Evolutionary conservation across 2,113 vertebrate species (phyloP).

Genomic region (Paraplagusia blochii): DNA sequence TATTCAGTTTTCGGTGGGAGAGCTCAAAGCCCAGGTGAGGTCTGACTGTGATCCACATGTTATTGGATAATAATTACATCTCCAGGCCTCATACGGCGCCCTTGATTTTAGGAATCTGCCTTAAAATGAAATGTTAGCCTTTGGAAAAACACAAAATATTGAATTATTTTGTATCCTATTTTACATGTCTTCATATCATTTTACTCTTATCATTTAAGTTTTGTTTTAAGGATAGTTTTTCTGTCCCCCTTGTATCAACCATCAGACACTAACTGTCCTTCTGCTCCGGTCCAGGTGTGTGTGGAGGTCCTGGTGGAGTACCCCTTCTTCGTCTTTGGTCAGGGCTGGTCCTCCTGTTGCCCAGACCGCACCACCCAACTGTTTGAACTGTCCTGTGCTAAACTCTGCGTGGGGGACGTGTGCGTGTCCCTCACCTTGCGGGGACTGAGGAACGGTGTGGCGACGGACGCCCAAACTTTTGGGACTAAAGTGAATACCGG

Average conservation of each 20-base stretch:
- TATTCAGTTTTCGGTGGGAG: conserved; percentile 96
- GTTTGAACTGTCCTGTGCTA: conserved; percentile 95
- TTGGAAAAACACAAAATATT: no score
- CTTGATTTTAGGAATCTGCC: no score
- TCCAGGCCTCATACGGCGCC: no score
- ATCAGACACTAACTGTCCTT: conserved; percentile 13
- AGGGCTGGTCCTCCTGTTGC: conserved; percentile 98
- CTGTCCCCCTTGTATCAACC: no score
- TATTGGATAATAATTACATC: no score
- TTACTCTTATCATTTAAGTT: no score
- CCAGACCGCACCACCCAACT: conserved; percentile 95
- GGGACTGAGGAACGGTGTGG: conserved; percentile 87
- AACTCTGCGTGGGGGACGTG: conserved; percentile 96
- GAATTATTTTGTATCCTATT: no score
- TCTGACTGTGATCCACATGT: background rate
- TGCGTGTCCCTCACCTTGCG: conserved; percentile 97
- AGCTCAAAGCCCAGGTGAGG: conserved; percentile 95
- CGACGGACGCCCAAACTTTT: conserved; percentile 78
- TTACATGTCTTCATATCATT: no score
- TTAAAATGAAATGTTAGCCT: no score
- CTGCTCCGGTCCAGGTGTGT: conserved; percentile 82
- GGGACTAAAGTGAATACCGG: conserved; percentile 56
- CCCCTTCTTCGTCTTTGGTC: conserved; percentile 98
- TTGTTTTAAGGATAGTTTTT: no score
- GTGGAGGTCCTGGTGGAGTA: conserved; percentile 98